Evolutionary conservation across 1,140 invertebrate species (phyloP), one percentile per base, ranked within the genome.

Genomic region (Drosophila baimaii): DNA sequence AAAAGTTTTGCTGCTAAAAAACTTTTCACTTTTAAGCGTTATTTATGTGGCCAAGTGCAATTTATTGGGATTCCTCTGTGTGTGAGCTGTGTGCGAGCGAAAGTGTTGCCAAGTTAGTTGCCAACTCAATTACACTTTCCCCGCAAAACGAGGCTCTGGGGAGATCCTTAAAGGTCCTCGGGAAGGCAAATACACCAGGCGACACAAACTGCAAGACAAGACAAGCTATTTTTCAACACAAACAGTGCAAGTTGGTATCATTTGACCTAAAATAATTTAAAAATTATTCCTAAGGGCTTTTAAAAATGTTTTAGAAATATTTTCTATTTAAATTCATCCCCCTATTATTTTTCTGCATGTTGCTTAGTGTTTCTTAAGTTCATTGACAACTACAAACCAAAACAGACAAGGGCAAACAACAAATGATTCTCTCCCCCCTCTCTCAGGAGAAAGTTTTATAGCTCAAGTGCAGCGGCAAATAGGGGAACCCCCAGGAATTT

Each of bases 51-150:
- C 51, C 59, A 63, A 81, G 68, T 81, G 79, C 74, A 81, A 81
- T 81, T 77, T 77, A 69, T 68, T 61, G 61, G 52, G 41, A 19
- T 51, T 27, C 33, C 63, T 47, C 33, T 29, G 35, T 56, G 49
- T 29, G 35, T 56, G 49, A 13, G 52, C 31, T 21, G n/a, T 54
- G 15, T 54, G 51, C 15, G 31, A 52, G 23, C 19, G 43, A 51
- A 81, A 81, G 64, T 79, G 81, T 73, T 82, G 63, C 47, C 55
- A 76, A 86, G 61, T 88, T 88, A 47, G 19, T 79, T 59, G 61
- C 39, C 76, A 86, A 83, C 79, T 86, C 83, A 88, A 88, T 88
- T 86, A 83, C 76, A 56, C 23, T 51, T 43, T 19, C 33, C 51
- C 35, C 23, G 25, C 47, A 46, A 59, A 76, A 86, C 78, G 71